Percentiles rank a stretch among this genome's conserved stretches.
These are phyloP conservation scores for Torymus auratus DNA, from an alignment of 2,888 invertebrate species.

Conservation along the genomic window DNA sequence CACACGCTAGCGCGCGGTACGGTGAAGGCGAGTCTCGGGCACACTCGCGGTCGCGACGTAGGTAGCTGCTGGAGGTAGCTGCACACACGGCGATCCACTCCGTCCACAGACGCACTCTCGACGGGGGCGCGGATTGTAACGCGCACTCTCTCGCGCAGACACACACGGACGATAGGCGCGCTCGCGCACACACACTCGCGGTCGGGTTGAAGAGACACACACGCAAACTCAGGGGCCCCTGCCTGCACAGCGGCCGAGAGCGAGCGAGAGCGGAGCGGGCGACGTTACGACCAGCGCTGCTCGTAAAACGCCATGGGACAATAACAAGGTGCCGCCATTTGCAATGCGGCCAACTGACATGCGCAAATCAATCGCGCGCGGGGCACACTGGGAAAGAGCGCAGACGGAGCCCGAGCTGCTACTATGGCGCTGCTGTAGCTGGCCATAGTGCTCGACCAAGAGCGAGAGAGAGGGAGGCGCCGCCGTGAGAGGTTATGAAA, in stretches of 20 bases:
- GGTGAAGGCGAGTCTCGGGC: no score
- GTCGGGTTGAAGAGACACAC: no score
- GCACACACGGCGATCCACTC: not conserved
- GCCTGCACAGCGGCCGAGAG: slow-evolving; percentile 3
- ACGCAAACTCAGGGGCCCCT: no score
- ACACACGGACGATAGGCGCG: no score
- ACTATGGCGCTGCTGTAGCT: no score
- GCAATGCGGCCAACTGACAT: slow-evolving; percentile 89
- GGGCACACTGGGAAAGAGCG: slow-evolving; percentile 69
- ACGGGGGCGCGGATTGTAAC: no score
- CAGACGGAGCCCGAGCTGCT: no score
- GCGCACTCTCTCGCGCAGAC: no score
- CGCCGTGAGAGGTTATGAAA: no score
- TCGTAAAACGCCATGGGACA: slow-evolving; percentile 90
- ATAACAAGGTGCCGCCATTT: slow-evolving; percentile 99
- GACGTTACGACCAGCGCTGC: slow-evolving; percentile 13
- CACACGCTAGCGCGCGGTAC: not conserved
- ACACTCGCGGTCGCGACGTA: no score
- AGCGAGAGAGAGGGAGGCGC: not conserved
- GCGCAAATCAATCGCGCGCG: slow-evolving; percentile 81
- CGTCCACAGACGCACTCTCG: not conserved
- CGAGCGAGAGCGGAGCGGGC: slow-evolving; percentile 21
- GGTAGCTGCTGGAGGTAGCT: not conserved
- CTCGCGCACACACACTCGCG: no score
- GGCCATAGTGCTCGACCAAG: not conserved